These are phyloP conservation scores for Gopherus flavomarginatus DNA, from an alignment of 2,113 vertebrate species.

Conservation along the genomic window DNA sequence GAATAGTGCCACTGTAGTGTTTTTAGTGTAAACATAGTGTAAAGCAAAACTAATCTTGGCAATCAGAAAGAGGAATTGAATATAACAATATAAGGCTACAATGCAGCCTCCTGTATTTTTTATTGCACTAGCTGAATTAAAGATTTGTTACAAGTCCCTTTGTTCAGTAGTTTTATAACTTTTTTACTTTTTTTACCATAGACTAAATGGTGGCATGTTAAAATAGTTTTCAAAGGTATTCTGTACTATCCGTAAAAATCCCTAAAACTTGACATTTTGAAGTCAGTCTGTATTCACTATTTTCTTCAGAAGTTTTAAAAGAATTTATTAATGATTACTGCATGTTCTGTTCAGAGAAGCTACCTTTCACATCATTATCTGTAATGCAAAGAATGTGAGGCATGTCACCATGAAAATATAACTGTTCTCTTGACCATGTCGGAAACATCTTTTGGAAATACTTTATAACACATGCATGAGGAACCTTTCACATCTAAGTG, in stretches of 20 bases:
- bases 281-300: background rate
- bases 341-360: background rate
- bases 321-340: background rate
- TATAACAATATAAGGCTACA: background rate
- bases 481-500: background rate
- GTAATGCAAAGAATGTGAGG: background rate
- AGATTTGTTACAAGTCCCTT: background rate
- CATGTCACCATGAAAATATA: background rate
- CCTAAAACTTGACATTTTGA: background rate
- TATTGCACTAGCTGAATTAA: background rate
- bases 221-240: background rate
- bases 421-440: background rate
- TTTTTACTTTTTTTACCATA: background rate
- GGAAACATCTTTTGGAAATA: constrained; percentile 11
- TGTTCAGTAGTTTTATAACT: background rate
- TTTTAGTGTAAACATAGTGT: background rate
- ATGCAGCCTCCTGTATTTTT: background rate
- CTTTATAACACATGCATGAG: background rate
- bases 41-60: background rate
- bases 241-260: background rate
- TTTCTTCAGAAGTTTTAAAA: background rate
- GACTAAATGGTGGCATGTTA: background rate
- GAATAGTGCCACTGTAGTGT: background rate
- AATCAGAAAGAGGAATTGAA: background rate
- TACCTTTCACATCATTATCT: background rate